Evolutionary conservation across 2,888 invertebrate genomes (phyloP), one percentile per base, ranked within the genome.

Genomic region (Drosophila robusta): DNA sequence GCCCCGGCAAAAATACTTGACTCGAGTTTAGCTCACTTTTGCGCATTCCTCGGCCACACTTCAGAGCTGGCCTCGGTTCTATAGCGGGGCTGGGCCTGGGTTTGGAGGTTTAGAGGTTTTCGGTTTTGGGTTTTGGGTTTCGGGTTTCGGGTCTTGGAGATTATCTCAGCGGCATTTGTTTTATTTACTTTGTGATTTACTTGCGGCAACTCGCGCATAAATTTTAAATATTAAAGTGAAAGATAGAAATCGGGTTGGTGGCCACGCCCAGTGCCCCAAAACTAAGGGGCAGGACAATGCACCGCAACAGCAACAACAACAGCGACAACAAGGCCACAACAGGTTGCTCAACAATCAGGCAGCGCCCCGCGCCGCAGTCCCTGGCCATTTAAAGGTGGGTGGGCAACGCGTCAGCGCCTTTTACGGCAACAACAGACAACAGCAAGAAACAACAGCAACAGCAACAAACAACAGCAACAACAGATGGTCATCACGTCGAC

Each of bases 121-220:
- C 49, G 54, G 34, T 50, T 22, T 61, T 22, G 44, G 45, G 39
- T 46, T n/a, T 71, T 8, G 34, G 34, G 4, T 34, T 54, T 14
- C 26, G 56, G 44, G 14, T 41, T 16, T 50, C 36, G 46, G 29
- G 9, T 22, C 46, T 24, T 11, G 34, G 52, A 87, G 87, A 84
- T 83, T 63, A 83, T 83, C 85, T 79, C 52, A 24, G 77, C 77
- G 88, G 83, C 75, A 77, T 85, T 87, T 78, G 66, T 46, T 78
- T 75, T 80, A 51, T 75, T 78, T 68, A 51, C 51, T 70, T 79
- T 73, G 75, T 84, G 86, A 81, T 82, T 87, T 76, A 76, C 68
- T 74, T 61, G 42, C 41, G 51, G 45, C 70, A 36, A 22, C 57
- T 46, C 16, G 39, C 70, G 70, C 78, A 78, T 78, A 75, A 78